These are phyloP conservation scores for Agonopterix arenella DNA, from an alignment of 2,888 invertebrate genomes.

Conservation along the genomic window DNA sequence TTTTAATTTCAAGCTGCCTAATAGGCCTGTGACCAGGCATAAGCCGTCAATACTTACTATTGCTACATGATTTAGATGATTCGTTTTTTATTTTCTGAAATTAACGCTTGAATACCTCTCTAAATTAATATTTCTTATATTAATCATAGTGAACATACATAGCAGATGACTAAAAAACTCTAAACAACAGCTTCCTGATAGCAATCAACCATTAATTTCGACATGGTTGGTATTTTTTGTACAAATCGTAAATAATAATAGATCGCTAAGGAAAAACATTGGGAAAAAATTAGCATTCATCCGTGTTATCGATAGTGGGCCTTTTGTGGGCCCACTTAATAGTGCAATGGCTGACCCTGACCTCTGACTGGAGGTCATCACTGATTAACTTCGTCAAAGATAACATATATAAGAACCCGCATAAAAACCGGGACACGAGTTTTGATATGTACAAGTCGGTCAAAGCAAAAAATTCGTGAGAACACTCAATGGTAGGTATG, in stretches of 20 bases:
- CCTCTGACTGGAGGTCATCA: slow-evolving; percentile 37
- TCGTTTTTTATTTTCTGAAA: not conserved
- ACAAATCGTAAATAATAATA: slow-evolving; percentile 33
- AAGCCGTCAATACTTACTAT: too few species aligned
- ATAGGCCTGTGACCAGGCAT: too few species aligned
- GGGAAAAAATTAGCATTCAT: slow-evolving; percentile 30
- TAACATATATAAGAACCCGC: slow-evolving; percentile 18
- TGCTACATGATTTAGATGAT: too few species aligned
- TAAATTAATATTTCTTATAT: not conserved
- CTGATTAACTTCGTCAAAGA: slow-evolving; percentile 13
- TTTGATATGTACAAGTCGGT: not conserved
- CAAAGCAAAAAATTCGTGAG: slow-evolving; percentile 5
- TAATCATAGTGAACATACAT: not conserved
- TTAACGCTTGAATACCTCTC: not conserved
- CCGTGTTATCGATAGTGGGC: slow-evolving; percentile 25
- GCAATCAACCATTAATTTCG: slow-evolving; percentile 54
- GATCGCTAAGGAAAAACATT: slow-evolving; percentile 33
- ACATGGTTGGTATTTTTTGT: slow-evolving; percentile 45
- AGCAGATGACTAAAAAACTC: slow-evolving; percentile 23
- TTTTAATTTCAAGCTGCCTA: too few species aligned
- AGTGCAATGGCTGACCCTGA: slow-evolving; percentile 39
- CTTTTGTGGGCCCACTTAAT: slow-evolving; percentile 7
- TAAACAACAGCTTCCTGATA: slow-evolving; percentile 46
- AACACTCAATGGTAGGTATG: not conserved
- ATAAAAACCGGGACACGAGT: not conserved